Conservation (phyloP, 2,888 invertebrate species). For the Hecatera dysodea region DNA sequence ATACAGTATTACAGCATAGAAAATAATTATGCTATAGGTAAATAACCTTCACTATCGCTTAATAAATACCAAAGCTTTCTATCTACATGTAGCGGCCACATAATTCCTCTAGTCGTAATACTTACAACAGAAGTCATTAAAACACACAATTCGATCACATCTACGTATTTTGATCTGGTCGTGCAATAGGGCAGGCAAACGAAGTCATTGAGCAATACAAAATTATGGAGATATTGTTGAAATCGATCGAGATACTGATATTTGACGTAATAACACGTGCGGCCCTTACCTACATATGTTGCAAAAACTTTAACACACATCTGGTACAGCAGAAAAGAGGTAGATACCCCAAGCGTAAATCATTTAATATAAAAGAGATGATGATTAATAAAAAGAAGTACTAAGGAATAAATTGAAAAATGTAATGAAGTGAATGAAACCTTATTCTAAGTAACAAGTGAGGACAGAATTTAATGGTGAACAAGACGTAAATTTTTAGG, state of each 20-base stretch:
- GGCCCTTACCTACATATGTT: neutral
- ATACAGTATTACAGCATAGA: neutral
- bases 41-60: conserved; percentile 26
- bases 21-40: neutral
- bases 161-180: conserved; percentile 18
- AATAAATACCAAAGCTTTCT: conserved; percentile 8
- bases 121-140: conserved; percentile 49
- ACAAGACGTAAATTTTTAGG: no score
- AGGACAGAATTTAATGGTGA: no score
- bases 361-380: no score
- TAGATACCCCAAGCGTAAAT: no score
- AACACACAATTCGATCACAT: conserved; percentile 34
- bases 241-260: conserved; percentile 20
- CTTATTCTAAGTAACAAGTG: no score
- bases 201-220: conserved; percentile 33
- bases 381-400: neutral
- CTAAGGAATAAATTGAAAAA: accelerated
- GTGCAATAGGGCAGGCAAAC: conserved; percentile 24
- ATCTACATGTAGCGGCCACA: conserved; percentile 1
- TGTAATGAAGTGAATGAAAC: neutral
- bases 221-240: conserved; percentile 32
- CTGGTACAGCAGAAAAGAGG: neutral
- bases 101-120: conserved; percentile 26
- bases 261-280: conserved; percentile 26
- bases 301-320: neutral